A percentile compares a stretch with the other conserved stretches of the same genome.
Evolutionary conservation across 2,797 vertebrate genomes (phyloP).

Genomic region (Premnoplex brunnescens): DNA sequence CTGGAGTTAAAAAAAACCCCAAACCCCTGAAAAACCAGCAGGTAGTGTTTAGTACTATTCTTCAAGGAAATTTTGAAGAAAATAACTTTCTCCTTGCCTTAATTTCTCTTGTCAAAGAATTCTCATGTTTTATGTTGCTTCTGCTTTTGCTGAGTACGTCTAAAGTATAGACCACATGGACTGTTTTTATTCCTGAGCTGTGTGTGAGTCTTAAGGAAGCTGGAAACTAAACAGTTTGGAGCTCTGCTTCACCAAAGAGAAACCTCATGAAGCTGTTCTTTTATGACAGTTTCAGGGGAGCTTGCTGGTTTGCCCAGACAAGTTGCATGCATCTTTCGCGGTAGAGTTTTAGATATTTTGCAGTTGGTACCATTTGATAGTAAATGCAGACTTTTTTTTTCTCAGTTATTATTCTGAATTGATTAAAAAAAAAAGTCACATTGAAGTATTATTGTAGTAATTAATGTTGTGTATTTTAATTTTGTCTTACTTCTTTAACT

Average conservation of each 20-base stretch:
- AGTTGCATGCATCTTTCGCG: neutral
- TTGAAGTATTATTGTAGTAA: neutral
- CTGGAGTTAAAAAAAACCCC: neutral
- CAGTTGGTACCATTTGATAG: neutral
- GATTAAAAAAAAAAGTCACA: neutral
- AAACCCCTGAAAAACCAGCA: neutral
- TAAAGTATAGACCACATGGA: neutral
- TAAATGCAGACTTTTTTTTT: neutral
- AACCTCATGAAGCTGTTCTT: neutral
- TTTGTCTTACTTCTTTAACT: conserved; percentile 52
- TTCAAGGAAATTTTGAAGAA: neutral
- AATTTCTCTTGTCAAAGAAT: neutral
- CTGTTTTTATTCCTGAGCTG: neutral
- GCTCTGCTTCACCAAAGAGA: neutral
- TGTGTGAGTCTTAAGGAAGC: neutral
- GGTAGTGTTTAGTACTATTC: fast-evolving
- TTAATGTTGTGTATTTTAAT: neutral
- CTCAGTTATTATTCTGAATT: neutral
- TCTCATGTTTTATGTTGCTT: neutral
- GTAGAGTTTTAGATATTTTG: neutral
- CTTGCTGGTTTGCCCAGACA: neutral
- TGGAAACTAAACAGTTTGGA: neutral
- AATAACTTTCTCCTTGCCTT: neutral
- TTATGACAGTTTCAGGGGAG: neutral
- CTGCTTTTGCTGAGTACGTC: neutral